These are phyloP conservation scores for Digitonthophagus gazella DNA, from an alignment of 2,888 invertebrate genomes.

Conservation along the genomic window DNA sequence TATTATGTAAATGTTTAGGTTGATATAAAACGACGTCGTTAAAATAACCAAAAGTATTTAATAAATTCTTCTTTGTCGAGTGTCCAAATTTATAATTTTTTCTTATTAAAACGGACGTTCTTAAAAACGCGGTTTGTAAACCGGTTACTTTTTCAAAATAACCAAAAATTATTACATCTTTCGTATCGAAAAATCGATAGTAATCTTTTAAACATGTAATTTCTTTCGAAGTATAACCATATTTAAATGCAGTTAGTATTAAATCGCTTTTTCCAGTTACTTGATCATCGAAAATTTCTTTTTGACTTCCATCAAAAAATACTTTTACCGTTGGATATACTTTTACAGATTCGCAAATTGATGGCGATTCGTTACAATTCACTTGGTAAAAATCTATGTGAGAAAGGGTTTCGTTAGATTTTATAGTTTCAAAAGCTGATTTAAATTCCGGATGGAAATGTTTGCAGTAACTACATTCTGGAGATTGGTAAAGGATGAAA, in stretches of 20 bases:
- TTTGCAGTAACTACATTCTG: constrained; percentile 20
- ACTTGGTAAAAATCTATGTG: constrained; percentile 62
- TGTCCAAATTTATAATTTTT: constrained; percentile 85
- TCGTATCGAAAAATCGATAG: constrained; percentile 63
- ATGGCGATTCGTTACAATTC: constrained; percentile 85
- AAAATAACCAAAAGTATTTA: constrained; percentile 4
- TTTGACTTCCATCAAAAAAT: constrained; percentile 74
- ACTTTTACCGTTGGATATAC: constrained; percentile 95
- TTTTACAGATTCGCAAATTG: constrained; percentile 79
- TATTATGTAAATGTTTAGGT: constrained; percentile 65
- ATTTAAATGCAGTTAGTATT: constrained; percentile 78
- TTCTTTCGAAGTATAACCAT: constrained; percentile 87
- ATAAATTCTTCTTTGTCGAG: constrained; percentile 52
- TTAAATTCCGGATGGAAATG: constrained; percentile 13
- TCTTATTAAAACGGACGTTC: constrained; percentile 79
- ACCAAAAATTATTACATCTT: constrained; percentile 75
- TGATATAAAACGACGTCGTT: constrained; percentile 20
- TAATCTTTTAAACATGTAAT: constrained; percentile 64
- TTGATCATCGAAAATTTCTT: constrained; percentile 85
- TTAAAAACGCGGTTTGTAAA: constrained; percentile 74
- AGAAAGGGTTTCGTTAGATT: constrained; percentile 12
- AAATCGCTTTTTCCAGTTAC: constrained; percentile 73
- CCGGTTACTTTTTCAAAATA: constrained; percentile 70
- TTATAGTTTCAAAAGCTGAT: constrained; percentile 9
- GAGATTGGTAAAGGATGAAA: constrained; percentile 22